Evolutionary conservation across 64 coral and sea anemone genomes (phyloP), one percentile per base, ranked within the genome.

Genomic region (Actinia equina): DNA sequence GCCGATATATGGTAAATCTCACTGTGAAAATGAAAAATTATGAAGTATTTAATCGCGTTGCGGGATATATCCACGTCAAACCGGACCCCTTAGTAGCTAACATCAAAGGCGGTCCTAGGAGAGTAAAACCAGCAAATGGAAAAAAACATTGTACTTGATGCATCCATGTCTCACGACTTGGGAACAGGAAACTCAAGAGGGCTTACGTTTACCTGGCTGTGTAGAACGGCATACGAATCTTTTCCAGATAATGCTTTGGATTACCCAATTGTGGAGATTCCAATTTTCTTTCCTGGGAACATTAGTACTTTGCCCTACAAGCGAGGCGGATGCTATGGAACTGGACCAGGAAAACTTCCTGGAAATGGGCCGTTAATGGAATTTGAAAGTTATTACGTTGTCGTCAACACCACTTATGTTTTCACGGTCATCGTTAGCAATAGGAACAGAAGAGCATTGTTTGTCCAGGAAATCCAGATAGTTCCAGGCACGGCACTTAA

Each of bases 241-340:
- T 77, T 77, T 43, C 22, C 82, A 6, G 30, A 37, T 59, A 52
- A 90, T 49, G 16, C 46, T 16, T 15, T 84, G 19, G 56, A 59
- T 46, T 84, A 46, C 26, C 82, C 82, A 22, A 46, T 85, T 26
- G 49, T 78, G 22, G 70, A 90, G 60, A 78, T 59, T 20, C 42
- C 83, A 5, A 23, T 14, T 22, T 27, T 56, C 30, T 85, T 85
- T 64, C 83, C 20, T 44, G 62, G 45, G 25, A 25, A 53, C 37
- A 12, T 18, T 17, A 56, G 22, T 12, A 44, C 7, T 20, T n/a
- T 41, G 0, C 42, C 37, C 76, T 55, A 55, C 20, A 58, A 86
- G 18, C 59, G 80, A 18, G 89, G 89, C 26, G 89, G 89, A 27
- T 91, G 89, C 70, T 91, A 80, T 54, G 89, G 83, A 6, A 91